Percentiles rank a stretch among this genome's conserved stretches.
These are phyloP conservation scores for Thymelicus sylvestris DNA, from an alignment of 2,888 invertebrate genomes.

Conservation along the genomic window DNA sequence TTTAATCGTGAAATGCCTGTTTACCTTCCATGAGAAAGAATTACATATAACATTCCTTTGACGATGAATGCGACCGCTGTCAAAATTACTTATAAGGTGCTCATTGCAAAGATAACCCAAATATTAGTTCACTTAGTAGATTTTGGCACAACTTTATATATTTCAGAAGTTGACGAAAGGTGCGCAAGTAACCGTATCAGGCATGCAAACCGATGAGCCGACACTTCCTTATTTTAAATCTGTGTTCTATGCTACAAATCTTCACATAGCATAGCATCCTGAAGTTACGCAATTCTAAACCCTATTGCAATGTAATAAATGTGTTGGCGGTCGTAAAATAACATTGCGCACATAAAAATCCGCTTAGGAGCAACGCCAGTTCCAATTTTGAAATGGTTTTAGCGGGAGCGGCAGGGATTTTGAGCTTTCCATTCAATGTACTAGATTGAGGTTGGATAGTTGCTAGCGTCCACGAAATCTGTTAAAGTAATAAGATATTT, in stretches of 20 bases:
- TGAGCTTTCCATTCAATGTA: slow-evolving; percentile 41
- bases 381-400: slow-evolving; percentile 77
- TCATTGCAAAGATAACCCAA: too few relatives aligned
- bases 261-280: slow-evolving; percentile 44
- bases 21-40: too few relatives aligned
- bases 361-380: slow-evolving; percentile 69
- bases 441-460: slow-evolving; percentile 30
- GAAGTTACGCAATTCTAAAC: slow-evolving; percentile 42
- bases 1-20: too few relatives aligned
- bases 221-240: slow-evolving; percentile 71
- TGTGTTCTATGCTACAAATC: slow-evolving; percentile 69
- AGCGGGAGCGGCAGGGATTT: slow-evolving; percentile 61
- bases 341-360: slow-evolving; percentile 60
- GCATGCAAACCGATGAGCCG: slow-evolving; percentile 63
- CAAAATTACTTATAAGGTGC: too few relatives aligned
- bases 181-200: slow-evolving; percentile 35
- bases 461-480: slow-evolving; percentile 13
- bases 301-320: slow-evolving; percentile 42
- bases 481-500: background rate
- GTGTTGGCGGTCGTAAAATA: slow-evolving; percentile 22
- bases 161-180: background rate
- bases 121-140: too few relatives aligned
- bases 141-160: too few relatives aligned
- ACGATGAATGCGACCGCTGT: too few relatives aligned
- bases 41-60: too few relatives aligned